These are phyloP conservation scores for Vanessa atalanta DNA, from an alignment of 1,140 invertebrate genomes.

Conservation along the genomic window DNA sequence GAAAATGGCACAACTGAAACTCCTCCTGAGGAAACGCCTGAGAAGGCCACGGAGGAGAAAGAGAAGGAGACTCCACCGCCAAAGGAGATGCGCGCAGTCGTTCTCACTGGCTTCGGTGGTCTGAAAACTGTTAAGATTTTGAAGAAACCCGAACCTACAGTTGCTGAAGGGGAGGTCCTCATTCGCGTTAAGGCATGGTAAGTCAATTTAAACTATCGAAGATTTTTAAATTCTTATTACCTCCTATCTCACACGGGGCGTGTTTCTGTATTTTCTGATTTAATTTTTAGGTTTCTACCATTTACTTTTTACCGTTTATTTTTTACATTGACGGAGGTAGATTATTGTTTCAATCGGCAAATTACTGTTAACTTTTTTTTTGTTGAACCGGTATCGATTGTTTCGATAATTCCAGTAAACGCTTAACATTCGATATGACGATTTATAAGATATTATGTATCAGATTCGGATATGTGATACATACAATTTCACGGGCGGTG, in stretches of 20 bases:
- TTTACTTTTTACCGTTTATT: neutral
- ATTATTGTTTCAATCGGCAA: neutral
- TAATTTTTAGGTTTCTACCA: neutral
- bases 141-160: conserved; percentile 88
- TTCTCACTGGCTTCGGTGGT: conserved; percentile 91
- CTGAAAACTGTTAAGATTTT: conserved; percentile 91
- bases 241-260: neutral
- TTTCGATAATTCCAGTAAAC: too few species aligned
- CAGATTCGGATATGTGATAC: conserved; percentile 15
- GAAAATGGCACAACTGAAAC: conserved; percentile 78
- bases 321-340: conserved; percentile 15
- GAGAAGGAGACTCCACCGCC: conserved; percentile 83
- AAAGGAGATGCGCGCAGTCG: conserved; percentile 91
- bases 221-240: conserved; percentile 14
- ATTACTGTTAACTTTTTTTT: neutral
- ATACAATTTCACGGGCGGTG: conserved; percentile 37
- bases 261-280: neutral
- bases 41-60: conserved; percentile 79
- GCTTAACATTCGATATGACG: neutral
- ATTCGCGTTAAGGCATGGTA: conserved; percentile 93
- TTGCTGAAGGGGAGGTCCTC: conserved; percentile 89
- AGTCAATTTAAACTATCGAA: conserved; percentile 73
- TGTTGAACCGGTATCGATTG: neutral
- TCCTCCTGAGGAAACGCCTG: conserved; percentile 78
- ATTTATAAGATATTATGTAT: neutral